Percentiles rank a stretch among this genome's conserved stretches.
phyloP scores from a whole-genome alignment of 2,888 invertebrate genomes.

The Stegana nigrithorax region DNA sequence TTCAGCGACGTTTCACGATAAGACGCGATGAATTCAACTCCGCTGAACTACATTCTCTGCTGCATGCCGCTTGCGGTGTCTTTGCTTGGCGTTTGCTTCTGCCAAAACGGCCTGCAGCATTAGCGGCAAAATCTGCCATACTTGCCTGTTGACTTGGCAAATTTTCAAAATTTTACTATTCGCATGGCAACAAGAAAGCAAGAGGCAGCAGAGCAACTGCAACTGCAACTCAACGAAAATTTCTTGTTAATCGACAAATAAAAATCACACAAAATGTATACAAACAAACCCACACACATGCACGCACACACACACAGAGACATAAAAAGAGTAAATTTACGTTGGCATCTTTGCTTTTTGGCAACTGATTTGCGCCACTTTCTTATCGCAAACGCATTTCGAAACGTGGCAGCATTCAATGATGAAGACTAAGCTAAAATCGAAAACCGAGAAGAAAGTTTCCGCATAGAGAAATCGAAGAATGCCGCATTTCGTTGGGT shows the following conservation, averaged over 20 bases:
- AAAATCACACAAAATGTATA: constrained; percentile 28
- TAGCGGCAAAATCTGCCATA: not conserved
- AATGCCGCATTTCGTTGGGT: constrained; percentile 4
- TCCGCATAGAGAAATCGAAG: no score
- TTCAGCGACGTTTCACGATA: not conserved
- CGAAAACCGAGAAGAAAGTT: no score
- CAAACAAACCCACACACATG: not conserved
- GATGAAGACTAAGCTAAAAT: no score
- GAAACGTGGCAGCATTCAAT: constrained; percentile 37
- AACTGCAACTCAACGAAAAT: constrained; percentile 30
- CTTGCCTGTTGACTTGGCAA: constrained; percentile 34
- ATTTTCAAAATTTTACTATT: constrained; percentile 39
- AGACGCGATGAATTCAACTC: not conserved
- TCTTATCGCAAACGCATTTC: constrained; percentile 47
- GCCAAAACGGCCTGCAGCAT: not conserved
- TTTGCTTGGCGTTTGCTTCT: not conserved
- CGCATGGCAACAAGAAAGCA: not conserved
- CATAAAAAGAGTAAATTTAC: not conserved
- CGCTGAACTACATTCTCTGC: not conserved
- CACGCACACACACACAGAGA: not conserved
- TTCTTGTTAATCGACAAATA: constrained; percentile 54
- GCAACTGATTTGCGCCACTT: constrained; percentile 55
- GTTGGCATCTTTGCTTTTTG: constrained; percentile 30
- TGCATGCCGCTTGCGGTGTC: not conserved
- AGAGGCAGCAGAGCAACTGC: constrained; percentile 24